Percentiles rank a stretch among this genome's conserved stretches.
These are phyloP conservation scores for Helicoverpa armigera DNA, from an alignment of 1,140 invertebrate species.

Conservation along the genomic window DNA sequence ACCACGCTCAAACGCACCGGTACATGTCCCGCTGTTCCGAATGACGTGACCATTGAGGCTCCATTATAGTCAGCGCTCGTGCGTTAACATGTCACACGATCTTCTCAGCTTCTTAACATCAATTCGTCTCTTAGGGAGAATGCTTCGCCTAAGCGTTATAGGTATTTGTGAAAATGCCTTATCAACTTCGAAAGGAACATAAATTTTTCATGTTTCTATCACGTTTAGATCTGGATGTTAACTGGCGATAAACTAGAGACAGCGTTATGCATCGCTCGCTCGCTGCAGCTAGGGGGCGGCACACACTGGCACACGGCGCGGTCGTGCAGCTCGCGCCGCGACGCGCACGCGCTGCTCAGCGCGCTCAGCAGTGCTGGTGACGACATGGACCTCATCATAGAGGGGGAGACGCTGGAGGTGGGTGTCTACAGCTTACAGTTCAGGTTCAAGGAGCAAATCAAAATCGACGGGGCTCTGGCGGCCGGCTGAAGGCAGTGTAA, in stretches of 20 bases:
- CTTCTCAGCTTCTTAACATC: too few species aligned
- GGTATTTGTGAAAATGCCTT: neutral
- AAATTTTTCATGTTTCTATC: too few species aligned
- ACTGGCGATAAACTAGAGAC: conserved; percentile 99
- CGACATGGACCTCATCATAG: conserved; percentile 93
- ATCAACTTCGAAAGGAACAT: neutral
- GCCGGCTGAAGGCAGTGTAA: too few species aligned
- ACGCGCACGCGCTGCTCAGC: conserved; percentile 95
- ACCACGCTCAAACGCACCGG: too few species aligned
- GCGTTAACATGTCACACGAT: too few species aligned
- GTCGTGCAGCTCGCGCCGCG: conserved; percentile 92
- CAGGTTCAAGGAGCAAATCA: neutral
- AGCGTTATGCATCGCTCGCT: conserved; percentile 99
- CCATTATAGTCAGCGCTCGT: too few species aligned
- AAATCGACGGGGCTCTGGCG: too few species aligned
- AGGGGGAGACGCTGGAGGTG: conserved; percentile 97
- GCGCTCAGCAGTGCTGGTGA: conserved; percentile 56
- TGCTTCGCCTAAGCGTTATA: too few species aligned
- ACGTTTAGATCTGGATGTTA: conserved; percentile 98
- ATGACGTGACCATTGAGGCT: too few species aligned
- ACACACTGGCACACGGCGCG: conserved; percentile 91
- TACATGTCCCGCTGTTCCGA: too few species aligned
- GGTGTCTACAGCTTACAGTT: neutral
- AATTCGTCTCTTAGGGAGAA: too few species aligned
- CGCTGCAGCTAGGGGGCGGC: conserved; percentile 94